Evolutionary conservation across 2,113 vertebrate species (phyloP).

Genomic region (Chlorodrepanis virens): DNA sequence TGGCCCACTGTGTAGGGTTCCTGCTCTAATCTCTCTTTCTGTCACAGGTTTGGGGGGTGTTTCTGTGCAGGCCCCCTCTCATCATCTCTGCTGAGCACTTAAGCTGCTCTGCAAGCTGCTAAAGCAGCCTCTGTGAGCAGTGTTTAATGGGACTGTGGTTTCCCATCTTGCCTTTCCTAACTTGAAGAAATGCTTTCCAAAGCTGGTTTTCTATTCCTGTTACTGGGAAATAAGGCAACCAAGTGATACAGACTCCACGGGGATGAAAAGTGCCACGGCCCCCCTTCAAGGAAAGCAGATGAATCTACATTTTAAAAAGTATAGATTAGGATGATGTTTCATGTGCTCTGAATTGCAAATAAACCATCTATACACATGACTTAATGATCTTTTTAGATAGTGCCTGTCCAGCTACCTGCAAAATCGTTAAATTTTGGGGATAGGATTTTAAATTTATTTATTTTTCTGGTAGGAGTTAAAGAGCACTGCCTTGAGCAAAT

Average conservation of each 20-base stretch:
- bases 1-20: not conserved
- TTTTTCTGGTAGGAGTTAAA: conserved; percentile 1
- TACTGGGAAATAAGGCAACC: conserved; percentile 18
- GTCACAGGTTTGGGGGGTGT: not conserved
- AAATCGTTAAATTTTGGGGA: not conserved
- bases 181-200: not conserved
- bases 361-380: not conserved
- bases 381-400: not conserved
- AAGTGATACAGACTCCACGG: not conserved
- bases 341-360: not conserved
- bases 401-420: not conserved
- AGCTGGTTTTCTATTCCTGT: not conserved
- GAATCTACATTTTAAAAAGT: not conserved
- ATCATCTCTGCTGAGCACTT: not conserved
- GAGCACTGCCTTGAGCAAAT: not conserved
- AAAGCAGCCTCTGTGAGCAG: not conserved
- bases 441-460: not conserved
- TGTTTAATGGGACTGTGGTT: not conserved
- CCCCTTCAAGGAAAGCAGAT: not conserved
- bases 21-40: not conserved
- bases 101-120: not conserved
- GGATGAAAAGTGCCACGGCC: not conserved
- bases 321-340: not conserved
- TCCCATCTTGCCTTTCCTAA: not conserved
- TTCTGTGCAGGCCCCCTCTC: not conserved